phyloP scores from a whole-genome alignment of 2,797 vertebrate species.

The Argentina silus region DNA sequence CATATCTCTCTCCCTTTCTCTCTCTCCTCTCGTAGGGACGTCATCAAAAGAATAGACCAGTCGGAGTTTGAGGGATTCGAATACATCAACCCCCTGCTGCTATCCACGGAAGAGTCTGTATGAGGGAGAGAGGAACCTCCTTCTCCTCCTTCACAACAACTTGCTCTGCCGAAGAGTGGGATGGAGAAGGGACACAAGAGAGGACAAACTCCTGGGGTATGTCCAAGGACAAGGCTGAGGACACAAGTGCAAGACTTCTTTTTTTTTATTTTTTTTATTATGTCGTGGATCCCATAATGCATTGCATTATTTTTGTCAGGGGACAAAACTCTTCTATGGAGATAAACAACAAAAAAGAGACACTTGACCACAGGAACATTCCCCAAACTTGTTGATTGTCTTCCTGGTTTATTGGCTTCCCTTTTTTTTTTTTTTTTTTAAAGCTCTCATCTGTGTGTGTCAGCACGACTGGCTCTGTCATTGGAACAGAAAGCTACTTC shows the following conservation, averaged over 20 bases:
- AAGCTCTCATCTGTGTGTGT: conserved; percentile 59
- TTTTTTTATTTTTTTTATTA: conserved; percentile 41
- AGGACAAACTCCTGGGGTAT: conserved; percentile 36
- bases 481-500: conserved; percentile 70
- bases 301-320: conserved; percentile 42
- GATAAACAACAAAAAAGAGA: conserved; percentile 45
- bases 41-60: conserved; percentile 98
- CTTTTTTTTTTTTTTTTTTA: conserved; percentile 49
- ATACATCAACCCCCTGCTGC: conserved; percentile 96
- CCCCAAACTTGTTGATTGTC: conserved; percentile 66
- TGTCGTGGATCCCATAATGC: conserved; percentile 67
- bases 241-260: conserved; percentile 58
- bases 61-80: conserved; percentile 98
- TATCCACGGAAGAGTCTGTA: conserved; percentile 93
- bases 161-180: conserved; percentile 43
- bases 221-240: conserved; percentile 49
- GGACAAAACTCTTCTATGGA: conserved; percentile 64
- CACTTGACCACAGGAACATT: conserved; percentile 55
- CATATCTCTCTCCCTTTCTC: conserved; percentile 4
- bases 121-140: conserved; percentile 78
- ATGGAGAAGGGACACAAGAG: conserved; percentile 46
- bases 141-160: conserved; percentile 70
- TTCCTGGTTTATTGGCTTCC: conserved; percentile 74
- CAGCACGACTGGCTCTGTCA: conserved; percentile 70
- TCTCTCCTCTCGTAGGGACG: conserved; percentile 80